Conservation (phyloP, 2,888 invertebrate genomes). For the Melitaea athalia region DNA sequence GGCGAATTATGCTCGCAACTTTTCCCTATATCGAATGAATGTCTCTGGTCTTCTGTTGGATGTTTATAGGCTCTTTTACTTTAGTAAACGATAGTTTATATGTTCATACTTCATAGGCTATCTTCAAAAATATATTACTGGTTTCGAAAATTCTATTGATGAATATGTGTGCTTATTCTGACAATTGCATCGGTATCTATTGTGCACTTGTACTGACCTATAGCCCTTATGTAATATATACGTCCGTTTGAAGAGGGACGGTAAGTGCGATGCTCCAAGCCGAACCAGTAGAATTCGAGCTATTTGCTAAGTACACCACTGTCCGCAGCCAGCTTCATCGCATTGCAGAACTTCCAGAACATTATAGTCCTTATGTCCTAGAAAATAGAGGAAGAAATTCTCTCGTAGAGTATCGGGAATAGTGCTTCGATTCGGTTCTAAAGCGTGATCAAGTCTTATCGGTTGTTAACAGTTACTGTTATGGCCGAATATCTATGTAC, state of each 20-base stretch:
- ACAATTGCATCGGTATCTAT: constrained; percentile 2
- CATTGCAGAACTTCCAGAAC: not conserved
- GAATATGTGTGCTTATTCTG: too few species aligned
- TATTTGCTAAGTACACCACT: constrained; percentile 33
- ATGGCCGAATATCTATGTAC: constrained; percentile 32
- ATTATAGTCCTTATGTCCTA: not conserved
- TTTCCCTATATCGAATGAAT: too few species aligned
- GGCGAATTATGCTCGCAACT: too few species aligned
- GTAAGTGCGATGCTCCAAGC: constrained; percentile 43
- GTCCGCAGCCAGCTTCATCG: not conserved
- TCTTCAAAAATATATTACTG: too few species aligned
- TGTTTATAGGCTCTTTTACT: too few species aligned
- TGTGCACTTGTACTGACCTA: constrained; percentile 20
- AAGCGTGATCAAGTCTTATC: constrained; percentile 37
- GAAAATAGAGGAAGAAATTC: not conserved
- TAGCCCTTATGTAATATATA: constrained; percentile 14
- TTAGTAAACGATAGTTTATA: too few species aligned
- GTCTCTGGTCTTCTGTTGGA: too few species aligned
- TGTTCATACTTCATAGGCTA: too few species aligned
- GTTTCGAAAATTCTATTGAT: too few species aligned
- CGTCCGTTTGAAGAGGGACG: constrained; percentile 21
- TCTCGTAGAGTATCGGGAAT: not conserved
- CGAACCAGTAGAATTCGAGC: constrained; percentile 43
- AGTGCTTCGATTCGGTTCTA: not conserved
- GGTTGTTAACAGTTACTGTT: constrained; percentile 33